Base-by-base conservation (phyloP, 2,797 vertebrate species). In the Microcaecilia unicolor region DNA sequence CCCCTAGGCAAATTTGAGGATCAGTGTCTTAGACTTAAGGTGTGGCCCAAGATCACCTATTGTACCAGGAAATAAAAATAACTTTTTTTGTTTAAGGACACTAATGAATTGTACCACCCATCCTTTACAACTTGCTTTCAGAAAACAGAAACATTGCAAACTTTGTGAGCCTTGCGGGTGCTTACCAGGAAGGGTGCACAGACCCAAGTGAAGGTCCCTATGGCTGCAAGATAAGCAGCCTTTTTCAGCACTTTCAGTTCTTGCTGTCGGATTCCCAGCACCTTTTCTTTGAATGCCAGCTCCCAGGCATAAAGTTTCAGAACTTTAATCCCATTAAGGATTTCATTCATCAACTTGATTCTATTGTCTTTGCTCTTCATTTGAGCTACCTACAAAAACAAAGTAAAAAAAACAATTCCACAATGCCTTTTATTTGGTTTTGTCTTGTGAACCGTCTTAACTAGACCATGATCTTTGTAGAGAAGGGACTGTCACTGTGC, bases 231-330 rank as follows among this genome's bases (percentile, higher is more conserved):
- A 55, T 94, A 97, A 15, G 91, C 91, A 0, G 86, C 78, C 35
- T 90, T 97, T 66, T 90, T 97, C 26, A 99, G 80, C 16, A 97
- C 90, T 39, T 35, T 44, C 41, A 99, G 83, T 62, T 99, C 95
- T 8, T 85, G 86, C 70, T 89, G 83, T 10, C 95, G 55, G 67
- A 99, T 93, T 13, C 72, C 58, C 5, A 91, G 79, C 37, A 99
- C 90, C 51, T 97, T 98, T 44, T 88, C 83, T 58, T 74, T 84
- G 66, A 99, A 99, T 4, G 94, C 93, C 67, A 95, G 71, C 66
- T 99, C 95, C 95, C 95, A 99, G 28, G 94, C 95, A 0, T 99
- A 98, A 10, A 99, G 85, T 73, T 99, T 99, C 28, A 99, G 70
- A 33, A 98, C 94, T 58, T 92, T 97, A 68, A 99, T 93, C 23